Evolutionary conservation across 1,140 invertebrate species (phyloP), one percentile per base, ranked within the genome.

Genomic region (Rhagoletis zephyria): DNA sequence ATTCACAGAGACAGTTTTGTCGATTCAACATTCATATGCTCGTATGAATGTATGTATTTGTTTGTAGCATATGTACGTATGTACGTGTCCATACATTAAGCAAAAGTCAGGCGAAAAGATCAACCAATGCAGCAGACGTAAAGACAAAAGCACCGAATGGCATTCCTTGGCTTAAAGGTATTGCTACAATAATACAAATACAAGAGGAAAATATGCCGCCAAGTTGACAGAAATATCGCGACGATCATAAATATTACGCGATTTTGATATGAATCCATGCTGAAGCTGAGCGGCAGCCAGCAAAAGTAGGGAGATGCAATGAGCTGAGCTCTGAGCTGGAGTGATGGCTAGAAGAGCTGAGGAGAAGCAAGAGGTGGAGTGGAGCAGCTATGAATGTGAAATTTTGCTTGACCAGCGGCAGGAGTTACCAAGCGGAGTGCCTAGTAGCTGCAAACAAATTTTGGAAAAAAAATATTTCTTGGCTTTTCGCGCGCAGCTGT

Each of bases 51-150:
- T 59, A 42, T 16, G 12, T 7, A 45, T 30, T 30, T 30, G 30
- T 30, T 30, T 30, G 30, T 30, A 30, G 30, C 30, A 30, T 30
- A 30, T 1, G 1, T 30, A 30, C 30, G 1, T 30, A 30, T 30
- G 30, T 30, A 45, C 85, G 60, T 85, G 85, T 12, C 30, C 56
- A 85, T 85, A 85, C 9, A n/a, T 85, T 60, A 2, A 45, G 45
- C 9, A 85, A 85, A 40, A 85, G 30, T 30, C 30, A 30, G 30
- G 63, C 85, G 63, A 61, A 85, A 63, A 85, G 7, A 74, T 89
- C 89, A 91, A 90, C 90, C 87, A 85, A 89, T 65, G 67, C 88
- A 86, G 67, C 87, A 88, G 12, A 74, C 70, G 70, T 74, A 42
- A 81, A 81, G 48, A 81, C 74, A 59, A 81, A 81, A 81, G 74